Evolutionary conservation across 1,140 invertebrate species (phyloP), one percentile per base, ranked within the genome.

Genomic region (Sarcophaga peregrina): DNA sequence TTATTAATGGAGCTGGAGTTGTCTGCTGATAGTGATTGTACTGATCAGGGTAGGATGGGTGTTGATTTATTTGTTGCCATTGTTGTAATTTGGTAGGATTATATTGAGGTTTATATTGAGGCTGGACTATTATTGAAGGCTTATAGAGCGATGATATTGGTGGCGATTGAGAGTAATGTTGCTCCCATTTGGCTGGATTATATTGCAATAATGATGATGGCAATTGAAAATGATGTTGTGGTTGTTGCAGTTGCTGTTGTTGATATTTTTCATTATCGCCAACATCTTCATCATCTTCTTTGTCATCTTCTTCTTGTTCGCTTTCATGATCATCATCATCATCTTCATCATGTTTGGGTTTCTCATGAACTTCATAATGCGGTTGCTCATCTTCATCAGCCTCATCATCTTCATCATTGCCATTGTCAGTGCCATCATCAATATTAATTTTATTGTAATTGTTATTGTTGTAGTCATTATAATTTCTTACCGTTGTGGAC

Each of bases 381-480:
- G 83, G 45, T 86, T 85, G 6, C 76, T 82, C 5, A 87, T 88
- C 87, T 4, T 88, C 82, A 78, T 87, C 86, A 25, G 88, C 83
- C 10, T 80, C 84, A 37, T 83, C 83, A 10, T 37, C 85, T 46
- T 82, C 45, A 10, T 85, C 82, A 0, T 84, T 85, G 9, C 74
- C 80, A 46, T 74, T 20, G 2, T 85, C 68, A 4, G 62, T 81
- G 0, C 83, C 76, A 5, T 83, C 82, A 5, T 83, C 82, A 3
- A 73, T 75, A 2, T 81, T 73, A 17, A 58, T 68, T 5, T 85
- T 83, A 8, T 82, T 58, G 46, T 85, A 84, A 0, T 46, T 37
- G 25, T 58, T 9, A 17, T 81, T 58, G 13, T 46, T 50, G 46
- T 74, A 45, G n/a, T 80, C 25, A 80, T 82, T 8, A 80, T 80